These are phyloP conservation scores for Hozukius guyotensis DNA, from an alignment of 2,797 vertebrate species.

Conservation along the genomic window DNA sequence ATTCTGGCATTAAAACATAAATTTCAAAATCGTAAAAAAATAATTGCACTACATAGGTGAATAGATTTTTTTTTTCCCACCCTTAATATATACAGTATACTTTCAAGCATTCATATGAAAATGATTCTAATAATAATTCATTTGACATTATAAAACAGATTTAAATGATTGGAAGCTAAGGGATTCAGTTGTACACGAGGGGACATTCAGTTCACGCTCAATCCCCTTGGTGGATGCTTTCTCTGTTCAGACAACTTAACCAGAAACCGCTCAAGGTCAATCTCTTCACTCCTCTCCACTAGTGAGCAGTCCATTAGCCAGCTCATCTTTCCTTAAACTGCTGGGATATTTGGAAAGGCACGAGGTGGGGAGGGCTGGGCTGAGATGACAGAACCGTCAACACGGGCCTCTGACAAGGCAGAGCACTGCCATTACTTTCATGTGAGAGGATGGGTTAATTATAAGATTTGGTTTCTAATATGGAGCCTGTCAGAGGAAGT, in stretches of 20 bases:
- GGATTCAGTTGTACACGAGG: neutral
- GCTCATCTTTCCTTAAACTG: slow-evolving; percentile 71
- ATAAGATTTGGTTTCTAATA: slow-evolving; percentile 84
- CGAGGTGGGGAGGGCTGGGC: slow-evolving; percentile 44
- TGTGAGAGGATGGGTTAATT: slow-evolving; percentile 84
- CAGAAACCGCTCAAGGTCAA: slow-evolving; percentile 60
- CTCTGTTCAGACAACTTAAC: slow-evolving; percentile 23
- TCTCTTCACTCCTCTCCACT: slow-evolving; percentile 35
- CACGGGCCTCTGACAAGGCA: slow-evolving; percentile 73
- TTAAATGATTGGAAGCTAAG: neutral
- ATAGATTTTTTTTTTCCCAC: too few species aligned
- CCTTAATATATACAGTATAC: neutral
- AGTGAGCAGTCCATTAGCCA: slow-evolving; percentile 63
- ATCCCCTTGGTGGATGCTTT: neutral
- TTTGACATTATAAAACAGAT: neutral
- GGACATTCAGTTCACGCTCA: neutral
- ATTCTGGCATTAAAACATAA: too few species aligned
- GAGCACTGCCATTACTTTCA: slow-evolving; percentile 80
- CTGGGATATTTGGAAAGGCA: slow-evolving; percentile 52
- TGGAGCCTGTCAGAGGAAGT: slow-evolving; percentile 78
- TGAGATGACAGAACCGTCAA: slow-evolving; percentile 80
- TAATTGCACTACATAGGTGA: too few species aligned
- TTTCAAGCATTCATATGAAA: neutral
- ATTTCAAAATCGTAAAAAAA: too few species aligned
- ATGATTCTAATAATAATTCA: neutral